Percentiles rank a stretch among this genome's conserved stretches.
phyloP scores from a whole-genome alignment of 2,888 invertebrate species.

The Sesia apiformis region DNA sequence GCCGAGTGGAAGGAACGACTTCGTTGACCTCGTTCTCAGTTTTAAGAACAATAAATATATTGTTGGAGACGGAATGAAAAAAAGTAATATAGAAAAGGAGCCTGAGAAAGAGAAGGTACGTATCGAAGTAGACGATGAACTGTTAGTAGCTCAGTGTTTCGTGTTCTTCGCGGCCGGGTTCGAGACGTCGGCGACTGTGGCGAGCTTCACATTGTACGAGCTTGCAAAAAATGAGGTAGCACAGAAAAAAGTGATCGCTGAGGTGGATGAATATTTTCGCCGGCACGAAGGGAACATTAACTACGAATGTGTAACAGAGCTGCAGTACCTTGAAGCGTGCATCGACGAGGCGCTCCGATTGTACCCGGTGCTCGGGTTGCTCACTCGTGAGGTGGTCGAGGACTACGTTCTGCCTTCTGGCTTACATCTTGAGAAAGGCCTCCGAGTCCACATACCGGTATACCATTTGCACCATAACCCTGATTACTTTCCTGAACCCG shows the following conservation, averaged over 20 bases:
- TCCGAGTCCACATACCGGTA: constrained; percentile 11
- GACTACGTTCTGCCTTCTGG: constrained; percentile 9
- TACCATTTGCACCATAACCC: constrained; percentile 11
- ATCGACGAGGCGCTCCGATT: constrained; percentile 9
- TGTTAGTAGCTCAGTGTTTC: constrained; percentile 55
- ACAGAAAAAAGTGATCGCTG: constrained; percentile 5
- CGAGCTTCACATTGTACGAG: constrained; percentile 8
- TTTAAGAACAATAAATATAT: constrained; percentile 10
- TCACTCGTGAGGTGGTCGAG: constrained; percentile 6
- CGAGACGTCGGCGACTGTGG: constrained; percentile 9
- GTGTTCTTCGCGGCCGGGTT: constrained; percentile 31
- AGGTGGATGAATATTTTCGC: constrained; percentile 7
- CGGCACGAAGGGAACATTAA: constrained; percentile 3
- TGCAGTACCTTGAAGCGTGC: constrained; percentile 9
- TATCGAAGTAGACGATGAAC: constrained; percentile 25
- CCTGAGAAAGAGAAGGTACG: constrained; percentile 3
- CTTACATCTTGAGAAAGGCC: constrained; percentile 5
- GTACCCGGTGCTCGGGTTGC: constrained; percentile 7
- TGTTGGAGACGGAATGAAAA: constrained; percentile 6
- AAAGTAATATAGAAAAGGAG: not conserved
- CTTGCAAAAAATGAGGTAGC: constrained; percentile 9
- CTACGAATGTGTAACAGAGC: constrained; percentile 8
- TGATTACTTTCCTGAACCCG: constrained; percentile 11
- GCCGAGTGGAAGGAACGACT: constrained; percentile 7
- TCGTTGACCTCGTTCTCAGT: constrained; percentile 7